phyloP scores from a whole-genome alignment of 2,888 invertebrate genomes.

The Caenorhabditis sp. region DNA sequence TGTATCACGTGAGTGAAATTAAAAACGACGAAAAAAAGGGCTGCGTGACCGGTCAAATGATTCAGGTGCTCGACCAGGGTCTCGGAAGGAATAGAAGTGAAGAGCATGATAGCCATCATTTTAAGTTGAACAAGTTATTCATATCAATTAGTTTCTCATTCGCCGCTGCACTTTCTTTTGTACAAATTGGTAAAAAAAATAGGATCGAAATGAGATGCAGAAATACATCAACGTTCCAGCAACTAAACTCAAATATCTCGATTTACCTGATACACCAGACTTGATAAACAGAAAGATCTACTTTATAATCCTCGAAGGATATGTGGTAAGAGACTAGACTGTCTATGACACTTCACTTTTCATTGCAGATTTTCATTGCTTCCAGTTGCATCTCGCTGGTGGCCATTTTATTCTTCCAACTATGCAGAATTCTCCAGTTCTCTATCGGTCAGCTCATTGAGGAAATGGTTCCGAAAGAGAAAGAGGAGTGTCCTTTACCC shows the following conservation, averaged over 20 bases:
- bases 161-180: conserved; percentile 58
- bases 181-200: conserved; percentile 55
- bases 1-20: conserved; percentile 61
- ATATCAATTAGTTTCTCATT: conserved; percentile 62
- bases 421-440: conserved; percentile 49
- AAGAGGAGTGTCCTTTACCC: conserved; percentile 58
- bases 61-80: conserved; percentile 64
- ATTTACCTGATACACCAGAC: conserved; percentile 62
- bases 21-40: conserved; percentile 8
- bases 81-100: conserved; percentile 61
- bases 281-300: conserved; percentile 57
- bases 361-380: conserved; percentile 54
- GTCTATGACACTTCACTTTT: background rate
- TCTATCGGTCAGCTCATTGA: conserved; percentile 47
- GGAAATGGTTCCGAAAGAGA: conserved; percentile 59
- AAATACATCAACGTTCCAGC: conserved; percentile 34
- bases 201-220: background rate
- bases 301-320: conserved; percentile 61
- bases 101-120: conserved; percentile 62
- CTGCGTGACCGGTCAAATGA: conserved; percentile 2
- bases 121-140: conserved; percentile 62
- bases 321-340: conserved; percentile 43
- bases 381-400: conserved; percentile 50
- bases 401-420: conserved; percentile 54
- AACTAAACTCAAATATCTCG: conserved; percentile 59